phyloP scores from a whole-genome alignment of 2,797 vertebrate genomes.

The Dryobates pubescens region DNA sequence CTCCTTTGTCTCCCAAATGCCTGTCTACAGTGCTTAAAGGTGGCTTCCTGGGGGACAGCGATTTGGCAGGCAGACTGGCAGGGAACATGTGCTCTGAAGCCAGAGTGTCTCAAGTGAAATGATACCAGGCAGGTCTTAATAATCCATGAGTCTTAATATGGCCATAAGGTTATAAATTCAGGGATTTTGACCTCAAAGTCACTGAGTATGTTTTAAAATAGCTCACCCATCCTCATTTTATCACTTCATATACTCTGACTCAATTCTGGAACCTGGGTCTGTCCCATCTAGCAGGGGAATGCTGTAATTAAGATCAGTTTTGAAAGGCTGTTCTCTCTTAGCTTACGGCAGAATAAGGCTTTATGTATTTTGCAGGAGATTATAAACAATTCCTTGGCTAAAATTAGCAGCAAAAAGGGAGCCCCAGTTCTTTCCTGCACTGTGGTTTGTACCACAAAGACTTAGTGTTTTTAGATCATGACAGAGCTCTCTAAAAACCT shows the following conservation, averaged over 20 bases:
- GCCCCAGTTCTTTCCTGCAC: constrained; percentile 43
- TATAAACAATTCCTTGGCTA: constrained; percentile 56
- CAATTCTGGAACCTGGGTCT: constrained; percentile 10
- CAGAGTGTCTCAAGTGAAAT: neutral
- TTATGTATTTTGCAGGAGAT: constrained; percentile 50
- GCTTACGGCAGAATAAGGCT: constrained; percentile 43
- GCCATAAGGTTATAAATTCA: constrained; percentile 47
- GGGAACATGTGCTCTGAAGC: neutral
- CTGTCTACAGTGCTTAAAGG: neutral
- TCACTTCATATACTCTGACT: constrained; percentile 39
- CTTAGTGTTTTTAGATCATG: constrained; percentile 57
- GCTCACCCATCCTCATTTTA: constrained; percentile 39
- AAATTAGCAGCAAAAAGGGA: constrained; percentile 62
- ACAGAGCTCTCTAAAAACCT: constrained; percentile 54
- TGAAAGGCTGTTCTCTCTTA: constrained; percentile 45
- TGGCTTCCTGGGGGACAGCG: neutral
- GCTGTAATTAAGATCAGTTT: constrained; percentile 59
- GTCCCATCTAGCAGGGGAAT: constrained; percentile 47
- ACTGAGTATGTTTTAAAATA: constrained; percentile 50
- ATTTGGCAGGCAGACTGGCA: neutral
- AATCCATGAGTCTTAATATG: constrained; percentile 19
- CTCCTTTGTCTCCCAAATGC: neutral
- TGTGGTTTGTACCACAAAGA: constrained; percentile 59
- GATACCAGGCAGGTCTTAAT: neutral
- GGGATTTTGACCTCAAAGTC: constrained; percentile 55